Evolutionary conservation across 2,113 vertebrate species (phyloP).

Genomic region (Pseudonaja textilis): DNA sequence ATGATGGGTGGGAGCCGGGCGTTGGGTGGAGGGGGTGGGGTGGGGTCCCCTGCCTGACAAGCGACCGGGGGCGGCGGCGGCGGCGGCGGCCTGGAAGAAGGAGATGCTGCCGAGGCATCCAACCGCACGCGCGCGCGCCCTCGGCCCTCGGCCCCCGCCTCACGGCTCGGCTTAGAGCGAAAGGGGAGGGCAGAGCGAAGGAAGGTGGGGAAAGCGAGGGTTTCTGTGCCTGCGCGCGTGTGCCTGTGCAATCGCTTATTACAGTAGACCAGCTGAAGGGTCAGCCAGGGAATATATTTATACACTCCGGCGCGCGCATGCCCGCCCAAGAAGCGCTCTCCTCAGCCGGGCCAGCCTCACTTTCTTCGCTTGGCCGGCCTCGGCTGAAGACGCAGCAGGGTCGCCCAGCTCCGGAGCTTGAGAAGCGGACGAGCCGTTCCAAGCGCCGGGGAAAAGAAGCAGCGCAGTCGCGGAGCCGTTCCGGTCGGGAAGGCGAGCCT

Average conservation of each 20-base stretch:
- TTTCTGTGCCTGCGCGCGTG: not conserved
- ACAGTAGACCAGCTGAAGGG: not conserved
- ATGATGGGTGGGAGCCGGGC: not conserved
- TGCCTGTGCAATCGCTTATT: not conserved
- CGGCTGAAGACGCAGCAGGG: not conserved
- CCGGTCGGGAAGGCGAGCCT: not conserved
- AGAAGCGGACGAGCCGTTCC: not conserved
- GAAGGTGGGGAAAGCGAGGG: constrained; percentile 38
- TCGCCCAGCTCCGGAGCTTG: not conserved
- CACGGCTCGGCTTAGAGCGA: not conserved
- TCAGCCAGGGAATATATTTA: not conserved
- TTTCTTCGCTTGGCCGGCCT: not conserved
- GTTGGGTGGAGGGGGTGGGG: not conserved
- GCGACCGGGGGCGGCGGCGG: not conserved
- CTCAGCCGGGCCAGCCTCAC: not conserved
- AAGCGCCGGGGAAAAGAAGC: not conserved
- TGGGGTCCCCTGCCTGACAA: not conserved
- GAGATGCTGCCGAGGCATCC: not conserved
- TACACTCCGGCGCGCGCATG: not conserved
- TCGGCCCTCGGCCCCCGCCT: not conserved
- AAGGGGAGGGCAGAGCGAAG: constrained; percentile 45
- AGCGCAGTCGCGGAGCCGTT: not conserved
- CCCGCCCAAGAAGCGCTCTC: not conserved
- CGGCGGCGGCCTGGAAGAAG: not conserved
- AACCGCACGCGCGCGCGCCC: rapidly evolving